These are phyloP conservation scores for Grammomys surdaster DNA, from an alignment of 2,113 vertebrate genomes.

Conservation along the genomic window DNA sequence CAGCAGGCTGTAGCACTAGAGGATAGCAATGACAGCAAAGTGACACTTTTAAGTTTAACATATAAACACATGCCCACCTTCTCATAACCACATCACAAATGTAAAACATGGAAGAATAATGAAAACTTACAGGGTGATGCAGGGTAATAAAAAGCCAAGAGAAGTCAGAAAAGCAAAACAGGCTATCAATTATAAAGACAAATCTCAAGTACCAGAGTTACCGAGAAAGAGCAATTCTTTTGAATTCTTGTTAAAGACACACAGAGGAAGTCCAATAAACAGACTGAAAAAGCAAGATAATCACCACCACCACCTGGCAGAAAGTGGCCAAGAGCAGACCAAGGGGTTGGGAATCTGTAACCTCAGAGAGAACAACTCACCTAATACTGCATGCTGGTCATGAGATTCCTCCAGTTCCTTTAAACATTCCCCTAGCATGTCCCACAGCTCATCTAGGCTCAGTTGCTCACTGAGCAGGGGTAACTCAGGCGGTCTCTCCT, in stretches of 20 bases:
- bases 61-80: not conserved
- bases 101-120: slow-evolving; percentile 6
- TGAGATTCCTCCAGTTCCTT: slow-evolving; percentile 97
- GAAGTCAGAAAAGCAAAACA: slow-evolving; percentile 35
- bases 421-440: slow-evolving; percentile 96
- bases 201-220: not conserved
- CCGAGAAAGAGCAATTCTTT: not conserved
- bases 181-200: slow-evolving; percentile 28
- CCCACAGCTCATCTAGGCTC: slow-evolving; percentile 95
- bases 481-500: slow-evolving; percentile 94
- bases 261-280: not conserved
- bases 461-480: slow-evolving; percentile 97
- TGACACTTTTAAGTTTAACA: slow-evolving; percentile 50
- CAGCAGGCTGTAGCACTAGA: slow-evolving; percentile 94
- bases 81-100: slow-evolving; percentile 5
- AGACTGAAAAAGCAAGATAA: not conserved
- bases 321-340: not conserved
- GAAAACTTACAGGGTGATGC: not conserved
- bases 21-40: slow-evolving; percentile 19
- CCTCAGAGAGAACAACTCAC: slow-evolving; percentile 79
- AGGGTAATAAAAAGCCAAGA: slow-evolving; percentile 27
- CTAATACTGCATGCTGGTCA: slow-evolving; percentile 96
- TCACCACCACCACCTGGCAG: not conserved
- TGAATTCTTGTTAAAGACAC: slow-evolving; percentile 46
- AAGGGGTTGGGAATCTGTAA: not conserved